Evolutionary conservation across 2,888 invertebrate genomes (phyloP).

Genomic region (Drosophila quinaria): DNA sequence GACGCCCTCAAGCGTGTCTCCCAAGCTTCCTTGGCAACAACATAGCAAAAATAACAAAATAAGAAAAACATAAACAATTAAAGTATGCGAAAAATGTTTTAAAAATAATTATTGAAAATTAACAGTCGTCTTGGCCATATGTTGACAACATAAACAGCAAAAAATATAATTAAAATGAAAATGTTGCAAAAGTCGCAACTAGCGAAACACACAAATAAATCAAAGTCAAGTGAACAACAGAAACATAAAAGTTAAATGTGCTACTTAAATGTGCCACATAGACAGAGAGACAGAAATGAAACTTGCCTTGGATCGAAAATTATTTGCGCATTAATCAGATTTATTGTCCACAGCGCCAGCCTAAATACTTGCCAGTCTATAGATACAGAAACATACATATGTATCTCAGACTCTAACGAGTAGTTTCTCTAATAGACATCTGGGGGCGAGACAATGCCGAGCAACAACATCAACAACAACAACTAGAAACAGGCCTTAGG

Average conservation of each 20-base stretch:
- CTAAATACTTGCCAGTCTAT: constrained; percentile 39
- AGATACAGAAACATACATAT: constrained; percentile 8
- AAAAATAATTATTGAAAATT: constrained; percentile 8
- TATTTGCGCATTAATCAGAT: constrained; percentile 73
- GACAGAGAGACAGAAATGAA: constrained; percentile 3
- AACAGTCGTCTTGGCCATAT: constrained; percentile 39
- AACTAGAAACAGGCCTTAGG: constrained; percentile 37
- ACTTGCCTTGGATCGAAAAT: constrained; percentile 64
- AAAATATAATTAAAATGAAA: constrained; percentile 48
- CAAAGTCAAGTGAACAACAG: constrained; percentile 68
- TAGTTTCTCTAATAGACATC: constrained; percentile 50
- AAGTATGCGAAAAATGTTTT: constrained; percentile 9
- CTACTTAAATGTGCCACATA: constrained; percentile 60
- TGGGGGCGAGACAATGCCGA: constrained; percentile 60
- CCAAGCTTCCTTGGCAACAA: constrained; percentile 20
- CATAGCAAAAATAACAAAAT: not conserved
- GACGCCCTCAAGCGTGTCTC: constrained; percentile 60
- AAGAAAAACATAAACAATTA: constrained; percentile 2
- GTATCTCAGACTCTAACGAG: constrained; percentile 8
- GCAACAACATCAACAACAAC: constrained; percentile 26
- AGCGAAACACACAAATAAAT: constrained; percentile 63
- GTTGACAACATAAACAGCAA: constrained; percentile 34
- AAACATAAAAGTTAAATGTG: constrained; percentile 67
- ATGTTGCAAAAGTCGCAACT: constrained; percentile 42
- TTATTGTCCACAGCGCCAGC: constrained; percentile 60